These are phyloP conservation scores for Cataglyphis altisquamis DNA, from an alignment of 2,888 invertebrate species.

Conservation along the genomic window DNA sequence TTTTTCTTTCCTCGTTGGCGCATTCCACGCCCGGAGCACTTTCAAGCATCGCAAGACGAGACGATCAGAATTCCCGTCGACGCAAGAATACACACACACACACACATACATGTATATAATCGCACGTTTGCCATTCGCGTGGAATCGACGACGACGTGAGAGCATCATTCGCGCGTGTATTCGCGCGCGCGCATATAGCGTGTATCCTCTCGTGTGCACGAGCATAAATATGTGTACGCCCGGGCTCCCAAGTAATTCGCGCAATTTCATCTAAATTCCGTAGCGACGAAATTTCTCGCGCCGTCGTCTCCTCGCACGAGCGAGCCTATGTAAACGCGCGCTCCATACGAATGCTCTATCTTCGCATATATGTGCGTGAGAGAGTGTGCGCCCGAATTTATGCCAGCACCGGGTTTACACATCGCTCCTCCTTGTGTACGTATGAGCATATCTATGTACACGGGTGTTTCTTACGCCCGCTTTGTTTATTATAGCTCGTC, in stretches of 20 bases:
- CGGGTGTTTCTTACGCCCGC: constrained; percentile 82
- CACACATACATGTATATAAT: background rate
- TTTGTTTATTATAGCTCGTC: constrained; percentile 81
- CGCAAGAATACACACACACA: constrained; percentile 16
- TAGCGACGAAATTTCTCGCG: constrained; percentile 83
- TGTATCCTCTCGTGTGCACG: constrained; percentile 38
- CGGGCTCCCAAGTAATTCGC: constrained; percentile 82
- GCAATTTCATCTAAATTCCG: constrained; percentile 86
- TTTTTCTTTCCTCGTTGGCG: constrained; percentile 1
- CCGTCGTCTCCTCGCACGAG: constrained; percentile 69
- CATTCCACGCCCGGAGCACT: constrained; percentile 34
- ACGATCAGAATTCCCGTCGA: constrained; percentile 64
- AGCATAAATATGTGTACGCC: constrained; percentile 45
- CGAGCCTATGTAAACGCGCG: constrained; percentile 47
- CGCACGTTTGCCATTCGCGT: constrained; percentile 11
- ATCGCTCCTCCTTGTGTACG: constrained; percentile 28
- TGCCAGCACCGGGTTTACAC: constrained; percentile 23
- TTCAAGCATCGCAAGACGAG: constrained; percentile 22
- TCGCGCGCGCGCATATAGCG: background rate
- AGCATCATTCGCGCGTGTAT: background rate
- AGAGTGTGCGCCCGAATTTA: constrained; percentile 26
- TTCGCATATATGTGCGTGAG: constrained; percentile 30
- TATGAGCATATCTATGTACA: constrained; percentile 33
- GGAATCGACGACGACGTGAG: constrained; percentile 35
- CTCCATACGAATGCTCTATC: constrained; percentile 54